Conservation (phyloP, 2,888 invertebrate species). For the Perdita meconis region DNA sequence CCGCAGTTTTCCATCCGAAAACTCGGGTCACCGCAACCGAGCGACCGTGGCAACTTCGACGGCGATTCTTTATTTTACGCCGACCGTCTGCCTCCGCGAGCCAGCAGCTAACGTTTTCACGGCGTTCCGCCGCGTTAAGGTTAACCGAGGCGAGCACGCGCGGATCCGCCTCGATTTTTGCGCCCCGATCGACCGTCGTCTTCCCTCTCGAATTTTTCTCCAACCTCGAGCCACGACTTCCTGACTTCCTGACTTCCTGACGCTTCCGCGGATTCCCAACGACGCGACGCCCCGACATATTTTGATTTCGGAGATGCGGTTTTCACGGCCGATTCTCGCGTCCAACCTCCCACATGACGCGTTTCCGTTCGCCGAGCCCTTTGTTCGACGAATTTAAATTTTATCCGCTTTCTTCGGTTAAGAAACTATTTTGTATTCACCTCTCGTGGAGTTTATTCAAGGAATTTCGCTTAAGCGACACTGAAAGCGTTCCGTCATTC, state of each 20-base stretch:
- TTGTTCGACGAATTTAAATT: constrained; percentile 58
- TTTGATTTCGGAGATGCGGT: constrained; percentile 29
- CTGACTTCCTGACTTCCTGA: no score
- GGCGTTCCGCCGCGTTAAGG: constrained; percentile 18
- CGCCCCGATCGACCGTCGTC: constrained; percentile 4
- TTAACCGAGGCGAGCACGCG: constrained; percentile 24
- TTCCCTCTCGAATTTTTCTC: neutral
- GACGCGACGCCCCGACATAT: neutral
- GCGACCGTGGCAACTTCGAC: constrained; percentile 38
- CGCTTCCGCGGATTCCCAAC: neutral
- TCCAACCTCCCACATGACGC: constrained; percentile 38
- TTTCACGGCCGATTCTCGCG: constrained; percentile 43
- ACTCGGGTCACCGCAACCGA: constrained; percentile 42
- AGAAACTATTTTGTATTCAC: constrained; percentile 61
- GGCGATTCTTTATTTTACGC: constrained; percentile 51
- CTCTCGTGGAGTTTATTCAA: constrained; percentile 43
- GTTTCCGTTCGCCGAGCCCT: constrained; percentile 15
- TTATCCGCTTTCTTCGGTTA: constrained; percentile 53
- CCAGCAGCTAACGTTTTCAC: constrained; percentile 35
- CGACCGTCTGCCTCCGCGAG: neutral
- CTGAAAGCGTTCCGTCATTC: constrained; percentile 20
- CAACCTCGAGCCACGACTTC: no score
- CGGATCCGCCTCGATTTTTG: constrained; percentile 11
- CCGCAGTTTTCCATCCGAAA: constrained; percentile 54
- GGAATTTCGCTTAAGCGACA: constrained; percentile 48